Evolutionary conservation across 2,888 invertebrate species (phyloP).

Genomic region (Torymus aiolomorphi): DNA sequence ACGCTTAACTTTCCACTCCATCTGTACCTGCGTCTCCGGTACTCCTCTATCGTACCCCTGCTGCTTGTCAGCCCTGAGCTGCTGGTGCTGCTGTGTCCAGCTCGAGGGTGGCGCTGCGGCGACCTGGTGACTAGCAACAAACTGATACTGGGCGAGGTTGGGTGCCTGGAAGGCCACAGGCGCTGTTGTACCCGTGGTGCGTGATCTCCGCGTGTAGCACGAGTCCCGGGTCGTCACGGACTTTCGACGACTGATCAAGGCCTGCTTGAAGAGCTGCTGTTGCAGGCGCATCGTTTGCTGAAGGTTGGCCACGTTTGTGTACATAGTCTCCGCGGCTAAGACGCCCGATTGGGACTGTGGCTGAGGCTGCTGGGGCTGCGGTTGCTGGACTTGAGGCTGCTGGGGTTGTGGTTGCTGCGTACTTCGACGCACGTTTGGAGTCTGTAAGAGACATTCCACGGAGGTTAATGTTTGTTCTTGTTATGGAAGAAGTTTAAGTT

Average conservation of each 20-base stretch:
- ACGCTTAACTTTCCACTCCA: conserved; percentile 87
- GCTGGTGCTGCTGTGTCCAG: conserved; percentile 14
- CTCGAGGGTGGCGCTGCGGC: conserved; percentile 63
- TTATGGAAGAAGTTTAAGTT: too few relatives aligned
- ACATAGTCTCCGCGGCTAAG: conserved; percentile 80
- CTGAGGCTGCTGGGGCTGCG: conserved; percentile 34
- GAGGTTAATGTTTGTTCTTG: too few relatives aligned
- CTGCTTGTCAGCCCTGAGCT: not conserved
- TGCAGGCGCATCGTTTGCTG: conserved; percentile 83
- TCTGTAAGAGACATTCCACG: conserved; percentile 46
- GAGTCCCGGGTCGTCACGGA: conserved; percentile 70
- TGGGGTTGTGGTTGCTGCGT: conserved; percentile 36
- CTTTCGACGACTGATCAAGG: conserved; percentile 73
- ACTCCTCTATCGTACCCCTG: conserved; percentile 44
- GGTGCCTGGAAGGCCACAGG: conserved; percentile 77
- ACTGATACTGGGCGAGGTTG: conserved; percentile 79
- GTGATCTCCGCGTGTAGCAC: conserved; percentile 2
- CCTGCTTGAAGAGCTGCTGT: conserved; percentile 80
- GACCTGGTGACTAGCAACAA: conserved; percentile 79
- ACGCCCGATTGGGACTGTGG: conserved; percentile 52
- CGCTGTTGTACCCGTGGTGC: not conserved
- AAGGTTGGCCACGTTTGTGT: conserved; percentile 83
- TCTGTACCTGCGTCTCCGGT: conserved; percentile 73
- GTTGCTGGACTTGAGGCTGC: conserved; percentile 8
- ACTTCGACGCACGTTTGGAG: conserved; percentile 52